A percentile compares a stretch with the other conserved stretches of the same genome.
Conservation (phyloP, 2,113 vertebrate genomes). For the Ceyx margarethae region DNA sequence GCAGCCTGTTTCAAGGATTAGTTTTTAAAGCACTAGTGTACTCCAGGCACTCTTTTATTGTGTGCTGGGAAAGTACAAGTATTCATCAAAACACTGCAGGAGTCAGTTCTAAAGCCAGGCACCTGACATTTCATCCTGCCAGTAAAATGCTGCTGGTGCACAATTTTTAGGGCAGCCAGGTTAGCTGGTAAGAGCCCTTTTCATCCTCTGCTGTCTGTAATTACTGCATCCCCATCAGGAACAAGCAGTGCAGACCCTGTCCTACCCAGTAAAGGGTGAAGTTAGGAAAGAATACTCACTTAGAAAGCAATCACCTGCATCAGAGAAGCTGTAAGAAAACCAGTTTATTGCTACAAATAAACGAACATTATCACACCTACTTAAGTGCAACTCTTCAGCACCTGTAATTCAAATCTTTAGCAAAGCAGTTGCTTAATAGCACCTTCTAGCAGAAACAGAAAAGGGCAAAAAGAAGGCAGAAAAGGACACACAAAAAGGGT, state of each 20-base stretch:
- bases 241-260: not conserved
- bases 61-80: constrained; percentile 1
- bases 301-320: constrained; percentile 29
- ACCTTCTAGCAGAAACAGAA: not conserved
- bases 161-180: constrained; percentile 25
- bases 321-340: not conserved
- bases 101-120: not conserved
- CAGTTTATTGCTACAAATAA: not conserved
- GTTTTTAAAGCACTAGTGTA: not conserved
- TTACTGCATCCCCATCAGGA: not conserved
- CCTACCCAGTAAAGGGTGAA: not conserved
- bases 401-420: constrained; percentile 8
- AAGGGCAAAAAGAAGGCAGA: not conserved
- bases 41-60: not conserved
- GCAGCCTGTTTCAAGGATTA: not conserved
- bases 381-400: not conserved
- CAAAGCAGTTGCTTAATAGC: not conserved
- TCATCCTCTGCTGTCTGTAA: constrained; percentile 19
- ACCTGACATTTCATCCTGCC: constrained; percentile 10
- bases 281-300: not conserved
- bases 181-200: not conserved
- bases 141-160: not conserved
- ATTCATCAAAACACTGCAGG: constrained; percentile 45
- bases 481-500: not conserved
- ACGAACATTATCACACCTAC: not conserved